Evolutionary conservation across 2,113 vertebrate species (phyloP).

Genomic region (Heterotilapia buettikoferi): DNA sequence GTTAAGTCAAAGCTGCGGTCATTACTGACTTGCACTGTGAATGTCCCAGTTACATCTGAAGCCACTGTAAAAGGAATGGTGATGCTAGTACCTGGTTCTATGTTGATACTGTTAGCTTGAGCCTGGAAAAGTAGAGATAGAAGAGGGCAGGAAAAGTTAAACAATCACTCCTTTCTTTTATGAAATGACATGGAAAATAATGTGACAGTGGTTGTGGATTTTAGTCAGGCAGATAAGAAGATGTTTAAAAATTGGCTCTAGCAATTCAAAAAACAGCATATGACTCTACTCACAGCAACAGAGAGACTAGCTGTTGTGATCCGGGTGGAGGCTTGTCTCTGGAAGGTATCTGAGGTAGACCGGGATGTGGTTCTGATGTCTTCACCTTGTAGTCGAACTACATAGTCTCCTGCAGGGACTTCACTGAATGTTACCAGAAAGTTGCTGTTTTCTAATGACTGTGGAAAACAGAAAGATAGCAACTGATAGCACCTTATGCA

Average conservation of each 20-base stretch:
- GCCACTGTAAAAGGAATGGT: slow-evolving; percentile 47
- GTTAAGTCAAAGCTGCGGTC: slow-evolving; percentile 14
- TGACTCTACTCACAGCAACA: slow-evolving; percentile 48
- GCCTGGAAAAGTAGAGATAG: not conserved
- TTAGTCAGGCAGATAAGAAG: not conserved
- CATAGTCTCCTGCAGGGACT: slow-evolving; percentile 45
- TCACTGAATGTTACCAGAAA: slow-evolving; percentile 51
- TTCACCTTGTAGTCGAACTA: slow-evolving; percentile 49
- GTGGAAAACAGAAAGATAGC: not conserved
- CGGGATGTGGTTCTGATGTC: not conserved
- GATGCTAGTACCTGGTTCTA: slow-evolving; percentile 55
- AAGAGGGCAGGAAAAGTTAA: not conserved
- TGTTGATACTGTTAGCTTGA: slow-evolving; percentile 12
- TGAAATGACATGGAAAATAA: not conserved
- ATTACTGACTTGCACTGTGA: slow-evolving; percentile 46
- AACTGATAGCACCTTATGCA: not conserved
- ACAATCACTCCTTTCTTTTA: not conserved
- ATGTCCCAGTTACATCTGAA: not conserved
- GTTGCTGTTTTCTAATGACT: slow-evolving; percentile 13
- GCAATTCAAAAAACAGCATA: not conserved
- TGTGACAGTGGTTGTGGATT: not conserved
- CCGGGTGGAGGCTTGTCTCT: slow-evolving; percentile 64
- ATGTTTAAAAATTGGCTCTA: not conserved
- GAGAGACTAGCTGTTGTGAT: slow-evolving; percentile 53
- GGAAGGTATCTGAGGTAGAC: slow-evolving; percentile 14